Conservation (phyloP, 1,140 invertebrate genomes). For the Ceratina australensis region DNA sequence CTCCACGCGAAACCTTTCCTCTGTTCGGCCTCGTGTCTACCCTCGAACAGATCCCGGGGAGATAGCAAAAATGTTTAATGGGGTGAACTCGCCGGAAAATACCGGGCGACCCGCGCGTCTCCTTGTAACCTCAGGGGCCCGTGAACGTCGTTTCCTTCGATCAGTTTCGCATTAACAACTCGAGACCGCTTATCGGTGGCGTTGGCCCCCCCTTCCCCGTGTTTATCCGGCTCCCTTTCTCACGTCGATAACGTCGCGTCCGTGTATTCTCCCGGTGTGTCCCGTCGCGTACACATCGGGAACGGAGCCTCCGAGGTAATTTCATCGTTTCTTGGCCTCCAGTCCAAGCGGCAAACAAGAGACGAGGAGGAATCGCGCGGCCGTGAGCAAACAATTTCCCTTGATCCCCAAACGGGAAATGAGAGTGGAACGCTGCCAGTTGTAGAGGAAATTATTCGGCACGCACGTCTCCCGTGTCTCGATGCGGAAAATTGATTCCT, state of each 20-base stretch:
- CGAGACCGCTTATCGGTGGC: constrained; percentile 60
- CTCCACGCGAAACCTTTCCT: constrained; percentile 7
- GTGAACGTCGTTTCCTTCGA: constrained; percentile 71
- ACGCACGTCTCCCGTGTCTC: constrained; percentile 28
- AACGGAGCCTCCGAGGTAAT: constrained; percentile 28
- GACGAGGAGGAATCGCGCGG: constrained; percentile 24
- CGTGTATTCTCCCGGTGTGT: constrained; percentile 19
- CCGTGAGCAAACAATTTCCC: neutral
- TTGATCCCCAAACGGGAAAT: constrained; percentile 46
- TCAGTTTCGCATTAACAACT: constrained; percentile 73
- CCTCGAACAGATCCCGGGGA: constrained; percentile 74
- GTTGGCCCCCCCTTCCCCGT: constrained; percentile 23
- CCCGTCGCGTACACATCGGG: neutral
- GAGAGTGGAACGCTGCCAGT: constrained; percentile 28
- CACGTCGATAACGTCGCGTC: neutral
- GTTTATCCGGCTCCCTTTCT: constrained; percentile 33
- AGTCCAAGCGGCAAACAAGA: constrained; percentile 22
- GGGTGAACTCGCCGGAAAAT: constrained; percentile 79
- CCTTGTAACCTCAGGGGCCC: constrained; percentile 51
- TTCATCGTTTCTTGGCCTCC: constrained; percentile 8
- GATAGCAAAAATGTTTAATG: constrained; percentile 80
- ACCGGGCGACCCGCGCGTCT: constrained; percentile 64
- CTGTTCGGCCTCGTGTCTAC: constrained; percentile 57
- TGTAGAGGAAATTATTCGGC: constrained; percentile 47
- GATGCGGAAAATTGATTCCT: constrained; percentile 48